A percentile compares a stretch with the other conserved stretches of the same genome.
Evolutionary conservation across 35 echinoderm and acorn worm species (phyloP).

Genomic region (Ophioderma brevispina): DNA sequence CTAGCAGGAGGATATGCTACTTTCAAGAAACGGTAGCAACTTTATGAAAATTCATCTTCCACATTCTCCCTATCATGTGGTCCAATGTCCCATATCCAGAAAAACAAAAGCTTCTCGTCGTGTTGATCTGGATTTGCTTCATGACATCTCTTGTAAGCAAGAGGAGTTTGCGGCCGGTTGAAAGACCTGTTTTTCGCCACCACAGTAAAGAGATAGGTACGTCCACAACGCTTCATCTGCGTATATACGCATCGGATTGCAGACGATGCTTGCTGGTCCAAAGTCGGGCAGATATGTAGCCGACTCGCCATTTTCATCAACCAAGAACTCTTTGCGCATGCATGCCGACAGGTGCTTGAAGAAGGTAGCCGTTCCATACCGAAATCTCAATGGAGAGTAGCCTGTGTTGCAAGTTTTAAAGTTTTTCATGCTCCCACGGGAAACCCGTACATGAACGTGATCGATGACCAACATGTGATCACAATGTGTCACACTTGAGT

Average conservation of each 20-base stretch:
- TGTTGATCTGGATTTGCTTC: slow-evolving; percentile 56
- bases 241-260: slow-evolving; percentile 32
- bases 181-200: slow-evolving; percentile 57
- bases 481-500: slow-evolving; percentile 60
- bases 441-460: slow-evolving; percentile 76
- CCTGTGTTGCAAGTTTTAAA: slow-evolving; percentile 61
- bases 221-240: slow-evolving; percentile 50
- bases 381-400: slow-evolving; percentile 60
- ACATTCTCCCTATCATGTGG: slow-evolving; percentile 69
- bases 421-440: slow-evolving; percentile 63
- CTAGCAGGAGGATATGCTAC: no score
- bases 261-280: slow-evolving; percentile 12
- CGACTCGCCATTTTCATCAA: slow-evolving; percentile 45
- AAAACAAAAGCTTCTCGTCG: slow-evolving; percentile 42
- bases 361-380: slow-evolving; percentile 52
- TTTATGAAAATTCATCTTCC: slow-evolving; percentile 52
- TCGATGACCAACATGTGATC: slow-evolving; percentile 70
- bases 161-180: slow-evolving; percentile 19
- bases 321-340: slow-evolving; percentile 52
- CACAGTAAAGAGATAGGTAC: slow-evolving; percentile 71
- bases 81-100: slow-evolving; percentile 50
- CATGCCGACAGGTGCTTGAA: slow-evolving; percentile 65
- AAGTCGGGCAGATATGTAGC: slow-evolving; percentile 36
- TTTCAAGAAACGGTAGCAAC: slow-evolving; percentile 71
- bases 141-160: slow-evolving; percentile 27